Evolutionary conservation across 2,888 invertebrate genomes (phyloP).

Genomic region (Elegia similella): DNA sequence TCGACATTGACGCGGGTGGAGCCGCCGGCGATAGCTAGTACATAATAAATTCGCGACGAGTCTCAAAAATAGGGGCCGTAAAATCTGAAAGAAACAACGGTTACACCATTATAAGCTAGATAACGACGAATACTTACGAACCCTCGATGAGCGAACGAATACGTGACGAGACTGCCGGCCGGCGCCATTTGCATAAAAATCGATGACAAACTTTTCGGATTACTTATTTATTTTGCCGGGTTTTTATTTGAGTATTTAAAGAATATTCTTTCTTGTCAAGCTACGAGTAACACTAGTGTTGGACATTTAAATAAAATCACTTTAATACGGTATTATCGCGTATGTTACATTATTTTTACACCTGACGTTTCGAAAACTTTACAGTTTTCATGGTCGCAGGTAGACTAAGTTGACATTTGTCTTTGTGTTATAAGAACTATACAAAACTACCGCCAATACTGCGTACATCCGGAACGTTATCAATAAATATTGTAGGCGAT

Average conservation of each 20-base stretch:
- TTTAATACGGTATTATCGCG: no score
- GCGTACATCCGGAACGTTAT: no score
- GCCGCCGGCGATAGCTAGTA: no score
- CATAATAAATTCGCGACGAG: conserved; percentile 5
- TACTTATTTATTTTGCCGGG: conserved; percentile 11
- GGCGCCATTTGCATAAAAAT: conserved; percentile 7
- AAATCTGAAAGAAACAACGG: conserved; percentile 17
- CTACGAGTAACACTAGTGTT: neutral
- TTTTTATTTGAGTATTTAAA: neutral
- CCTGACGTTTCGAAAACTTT: no score
- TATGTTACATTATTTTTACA: no score
- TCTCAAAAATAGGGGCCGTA: neutral
- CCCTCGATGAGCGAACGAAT: conserved; percentile 15
- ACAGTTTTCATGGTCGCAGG: no score
- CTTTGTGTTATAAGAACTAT: no score
- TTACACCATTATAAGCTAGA: conserved; percentile 17
- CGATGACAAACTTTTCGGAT: conserved; percentile 12
- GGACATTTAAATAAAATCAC: no score
- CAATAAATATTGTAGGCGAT: no score
- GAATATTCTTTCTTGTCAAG: neutral
- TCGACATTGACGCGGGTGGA: no score
- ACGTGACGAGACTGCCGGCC: conserved; percentile 9
- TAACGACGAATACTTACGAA: conserved; percentile 14
- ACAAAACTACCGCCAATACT: no score
- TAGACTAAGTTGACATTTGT: no score